A percentile compares a stretch with the other conserved stretches of the same genome.
These are phyloP conservation scores for Cryptomyrus ogoouensis DNA, from an alignment of 2,113 vertebrate species.

Conservation along the genomic window DNA sequence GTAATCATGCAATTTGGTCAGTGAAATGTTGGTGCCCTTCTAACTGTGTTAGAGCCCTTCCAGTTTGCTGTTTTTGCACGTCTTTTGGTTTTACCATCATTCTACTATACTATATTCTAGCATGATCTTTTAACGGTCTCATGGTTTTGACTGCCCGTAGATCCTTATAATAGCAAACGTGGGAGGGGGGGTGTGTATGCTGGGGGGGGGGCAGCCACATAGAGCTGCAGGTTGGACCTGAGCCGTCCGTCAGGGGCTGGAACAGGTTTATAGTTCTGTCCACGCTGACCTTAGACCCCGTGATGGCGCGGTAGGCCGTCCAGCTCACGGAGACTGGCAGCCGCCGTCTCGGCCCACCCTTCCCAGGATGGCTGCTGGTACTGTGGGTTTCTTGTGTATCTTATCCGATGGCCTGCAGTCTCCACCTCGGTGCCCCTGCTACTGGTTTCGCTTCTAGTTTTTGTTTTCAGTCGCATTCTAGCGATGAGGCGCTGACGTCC, in stretches of 20 bases:
- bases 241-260: background rate
- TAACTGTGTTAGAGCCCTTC: constrained; percentile 10
- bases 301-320: background rate
- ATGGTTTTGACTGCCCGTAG: constrained; percentile 49
- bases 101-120: constrained; percentile 35
- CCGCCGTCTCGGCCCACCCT: constrained; percentile 48
- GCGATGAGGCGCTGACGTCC: no score
- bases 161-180: constrained; percentile 29
- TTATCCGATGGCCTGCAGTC: constrained; percentile 41
- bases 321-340: background rate
- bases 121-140: constrained; percentile 62
- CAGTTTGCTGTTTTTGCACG: constrained; percentile 62
- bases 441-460: background rate
- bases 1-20: background rate
- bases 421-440: constrained; percentile 29
- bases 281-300: background rate
- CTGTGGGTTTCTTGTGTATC: constrained; percentile 74
- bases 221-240: constrained; percentile 42
- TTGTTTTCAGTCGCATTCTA: background rate
- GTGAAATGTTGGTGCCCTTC: background rate
- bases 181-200: constrained; percentile 20
- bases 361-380: constrained; percentile 57
- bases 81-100: constrained; percentile 51
- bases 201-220: background rate
- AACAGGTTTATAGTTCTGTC: background rate